Conservation (phyloP, 1,140 invertebrate genomes). For the Ips typographus region DNA sequence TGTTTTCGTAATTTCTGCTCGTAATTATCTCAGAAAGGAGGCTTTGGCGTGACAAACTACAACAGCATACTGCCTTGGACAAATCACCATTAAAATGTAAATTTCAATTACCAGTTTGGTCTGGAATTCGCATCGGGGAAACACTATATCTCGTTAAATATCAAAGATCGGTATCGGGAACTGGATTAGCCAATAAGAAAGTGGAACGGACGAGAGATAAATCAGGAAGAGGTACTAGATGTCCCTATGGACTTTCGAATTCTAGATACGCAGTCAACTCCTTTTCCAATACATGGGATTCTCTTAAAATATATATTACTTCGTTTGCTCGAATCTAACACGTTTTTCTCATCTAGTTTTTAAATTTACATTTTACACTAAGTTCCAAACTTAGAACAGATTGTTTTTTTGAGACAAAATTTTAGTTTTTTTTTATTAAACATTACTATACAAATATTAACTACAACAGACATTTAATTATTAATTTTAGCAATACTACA, state of each 20-base stretch:
- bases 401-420: too few relatives aligned
- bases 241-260: constrained; percentile 44
- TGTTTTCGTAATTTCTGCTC: not conserved
- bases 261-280: constrained; percentile 32
- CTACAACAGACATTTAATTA: too few relatives aligned
- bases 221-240: constrained; percentile 50
- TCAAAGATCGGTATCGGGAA: constrained; percentile 48
- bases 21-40: not conserved
- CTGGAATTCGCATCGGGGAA: constrained; percentile 22
- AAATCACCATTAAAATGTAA: not conserved
- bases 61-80: not conserved
- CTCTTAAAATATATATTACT: constrained; percentile 24
- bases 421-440: too few relatives aligned
- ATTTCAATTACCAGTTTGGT: not conserved
- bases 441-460: too few relatives aligned
- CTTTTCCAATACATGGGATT: constrained; percentile 26
- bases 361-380: too few relatives aligned
- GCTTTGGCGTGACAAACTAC: not conserved
- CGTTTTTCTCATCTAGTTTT: too few relatives aligned
- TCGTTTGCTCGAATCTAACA: not conserved
- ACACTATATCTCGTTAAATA: constrained; percentile 50
- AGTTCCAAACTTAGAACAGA: too few relatives aligned
- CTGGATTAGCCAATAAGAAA: constrained; percentile 48
- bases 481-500: too few relatives aligned
- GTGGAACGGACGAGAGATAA: constrained; percentile 51